Percentiles rank a stretch among this genome's conserved stretches.
These are phyloP conservation scores for Chionis minor DNA, from an alignment of 2,113 vertebrate species.

Conservation along the genomic window DNA sequence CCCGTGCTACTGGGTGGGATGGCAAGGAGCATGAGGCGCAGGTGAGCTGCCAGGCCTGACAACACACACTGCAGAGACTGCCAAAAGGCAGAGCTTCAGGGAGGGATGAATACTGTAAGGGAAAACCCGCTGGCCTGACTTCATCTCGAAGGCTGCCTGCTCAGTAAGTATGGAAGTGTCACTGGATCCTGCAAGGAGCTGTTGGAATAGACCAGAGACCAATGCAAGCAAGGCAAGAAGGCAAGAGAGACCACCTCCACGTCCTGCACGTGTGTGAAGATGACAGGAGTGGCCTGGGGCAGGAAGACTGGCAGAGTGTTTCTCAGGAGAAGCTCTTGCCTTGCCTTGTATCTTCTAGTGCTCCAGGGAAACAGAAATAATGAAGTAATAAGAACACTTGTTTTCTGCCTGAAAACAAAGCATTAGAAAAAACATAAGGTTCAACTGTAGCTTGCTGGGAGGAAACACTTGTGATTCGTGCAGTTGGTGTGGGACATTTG, in stretches of 20 bases:
- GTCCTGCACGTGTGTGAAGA: background rate
- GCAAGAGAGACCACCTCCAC: background rate
- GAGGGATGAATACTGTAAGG: background rate
- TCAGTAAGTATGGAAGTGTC: background rate
- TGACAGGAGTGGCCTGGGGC: background rate
- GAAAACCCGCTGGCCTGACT: background rate
- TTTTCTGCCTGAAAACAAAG: background rate
- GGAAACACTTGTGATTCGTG: background rate
- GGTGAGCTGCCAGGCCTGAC: background rate
- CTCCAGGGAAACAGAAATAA: background rate
- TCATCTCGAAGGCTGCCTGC: background rate
- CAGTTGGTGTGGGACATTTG: background rate
- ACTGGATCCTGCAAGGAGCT: background rate
- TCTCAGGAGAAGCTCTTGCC: background rate
- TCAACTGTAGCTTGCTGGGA: background rate
- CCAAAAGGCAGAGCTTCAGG: background rate
- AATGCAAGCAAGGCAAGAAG: background rate
- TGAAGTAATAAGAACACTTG: background rate
- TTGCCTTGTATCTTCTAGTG: background rate
- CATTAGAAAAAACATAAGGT: background rate
- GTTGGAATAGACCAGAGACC: background rate
- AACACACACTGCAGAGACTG: background rate
- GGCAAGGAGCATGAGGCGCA: rapidly evolving
- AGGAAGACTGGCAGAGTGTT: background rate
- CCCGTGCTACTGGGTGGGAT: background rate